These are phyloP conservation scores for Nemurella pictetii DNA, from an alignment of 2,888 invertebrate genomes.

Conservation along the genomic window DNA sequence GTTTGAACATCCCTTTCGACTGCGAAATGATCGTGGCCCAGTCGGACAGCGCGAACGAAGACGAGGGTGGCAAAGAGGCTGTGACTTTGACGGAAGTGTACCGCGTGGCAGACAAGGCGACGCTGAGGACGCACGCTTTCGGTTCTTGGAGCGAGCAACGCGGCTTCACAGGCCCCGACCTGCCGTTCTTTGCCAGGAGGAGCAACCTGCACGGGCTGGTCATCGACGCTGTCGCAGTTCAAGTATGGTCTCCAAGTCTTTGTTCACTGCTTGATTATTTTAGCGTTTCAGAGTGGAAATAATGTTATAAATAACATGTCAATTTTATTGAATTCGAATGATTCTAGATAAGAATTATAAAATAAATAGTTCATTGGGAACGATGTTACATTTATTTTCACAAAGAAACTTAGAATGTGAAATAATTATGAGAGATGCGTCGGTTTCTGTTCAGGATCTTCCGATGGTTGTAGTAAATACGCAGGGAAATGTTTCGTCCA, in stretches of 20 bases:
- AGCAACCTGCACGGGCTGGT: neutral
- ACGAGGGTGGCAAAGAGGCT: neutral
- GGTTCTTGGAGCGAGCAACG: neutral
- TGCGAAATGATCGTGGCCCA: neutral
- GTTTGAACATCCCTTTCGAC: neutral
- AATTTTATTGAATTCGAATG: no score
- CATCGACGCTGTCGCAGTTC: neutral
- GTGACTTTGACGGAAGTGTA: conserved; percentile 21
- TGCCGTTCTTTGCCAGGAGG: neutral
- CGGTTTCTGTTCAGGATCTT: neutral
- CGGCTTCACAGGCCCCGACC: neutral
- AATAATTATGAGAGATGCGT: no score
- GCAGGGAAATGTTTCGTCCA: neutral
- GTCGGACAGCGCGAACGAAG: neutral
- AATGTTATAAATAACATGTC: no score
- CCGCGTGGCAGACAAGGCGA: neutral
- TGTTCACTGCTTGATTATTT: no score
- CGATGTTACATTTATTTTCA: no score
- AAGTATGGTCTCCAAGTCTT: neutral
- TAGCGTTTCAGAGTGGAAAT: no score
- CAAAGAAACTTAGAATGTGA: no score
- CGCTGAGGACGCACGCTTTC: neutral
- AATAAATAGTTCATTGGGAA: no score
- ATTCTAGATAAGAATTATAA: no score
- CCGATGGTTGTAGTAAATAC: neutral